Evolutionary conservation across 2,113 vertebrate genomes (phyloP), one percentile per base, ranked within the genome.

Genomic region (Anguilla japonica): DNA sequence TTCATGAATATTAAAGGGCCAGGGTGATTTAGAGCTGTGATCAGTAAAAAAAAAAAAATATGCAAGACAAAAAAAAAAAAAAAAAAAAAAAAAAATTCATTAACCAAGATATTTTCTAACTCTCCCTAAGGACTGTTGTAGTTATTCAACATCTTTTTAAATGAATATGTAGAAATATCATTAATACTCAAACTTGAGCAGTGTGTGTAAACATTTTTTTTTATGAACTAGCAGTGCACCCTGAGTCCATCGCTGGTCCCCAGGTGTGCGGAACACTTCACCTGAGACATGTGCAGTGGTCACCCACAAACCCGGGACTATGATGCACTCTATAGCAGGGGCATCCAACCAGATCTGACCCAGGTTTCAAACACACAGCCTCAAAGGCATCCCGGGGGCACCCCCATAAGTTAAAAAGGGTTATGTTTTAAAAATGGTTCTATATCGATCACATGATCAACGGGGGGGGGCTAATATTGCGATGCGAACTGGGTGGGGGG

Each of bases 1-100:
- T 90, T 84, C 88, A 89, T 89, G 88, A 90, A 89, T 78, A 39
- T 84, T 80, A 83, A 83, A 90, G 84, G 41, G 84, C 88, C 87
- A 87, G 39, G 11, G 84, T 46, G 83, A 83, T 83, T 87, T n/a
- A 9, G 67, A 40, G 60, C 63, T 63, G 82, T 83, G 63, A 22
- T 90, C 83, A 57, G 86, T 86, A 57, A 79, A 86, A 78, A 34
- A 78, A 34, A 34, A 34, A 34, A 86, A 41, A 71, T 53, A 85
- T 80, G 83, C 79, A 67, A 41, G 81, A 71, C 53, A 46, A 46
- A 46, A 46, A 46, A 46, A 46, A 46, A 0, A 46, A 46, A 2
- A 46, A 46, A 2, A 46, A 46, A 1, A 46, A 46, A 46, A 46
- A 26, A 29, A 84, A 87, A 89, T 83, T 87, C 82, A 87, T 87